Evolutionary conservation across 2,113 vertebrate species (phyloP), one percentile per base, ranked within the genome.

Genomic region (Grammomys surdaster): DNA sequence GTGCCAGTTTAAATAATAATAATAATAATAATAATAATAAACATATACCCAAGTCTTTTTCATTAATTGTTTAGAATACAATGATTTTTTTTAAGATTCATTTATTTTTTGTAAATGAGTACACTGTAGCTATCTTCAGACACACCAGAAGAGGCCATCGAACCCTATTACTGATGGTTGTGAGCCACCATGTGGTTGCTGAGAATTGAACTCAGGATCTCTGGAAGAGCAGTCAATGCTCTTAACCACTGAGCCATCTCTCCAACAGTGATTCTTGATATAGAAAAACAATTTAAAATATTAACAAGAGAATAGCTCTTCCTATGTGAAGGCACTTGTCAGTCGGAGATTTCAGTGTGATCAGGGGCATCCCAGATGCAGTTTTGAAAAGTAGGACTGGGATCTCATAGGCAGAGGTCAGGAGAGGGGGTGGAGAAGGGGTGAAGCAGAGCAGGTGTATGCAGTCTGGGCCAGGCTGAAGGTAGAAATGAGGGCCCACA

Each of bases 231-330:
- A 51, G 51, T 51, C 51, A 51, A 9, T 51, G 51, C 51, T 51
- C 51, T 51, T 51, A 51, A 51, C 51, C 51, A 51, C 51, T 51
- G 51, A 51, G 51, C 51, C 51, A 51, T 51, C 51, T 51, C 51
- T 51, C 51, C 51, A 51, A 87, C 58, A 81, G 43, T 76, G 22
- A 36, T 89, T 91, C 70, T 69, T 90, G 48, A 40, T n/a, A 54
- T 54, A 87, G 80, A 20, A 92, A 81, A 95, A 89, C 72, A 72
- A 51, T 63, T 73, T 28, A 85, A 95, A 73, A 73, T 19, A 43
- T 82, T n/a, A 82, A 58, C 63, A 58, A 54, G 54, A 88, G 46
- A 90, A 56, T 2, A 76, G 13, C 40, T 90, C 81, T 95, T 92
- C 43, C 69, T 40, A 73, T 11, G 40, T 88, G 36, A 40, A 80